phyloP scores from a whole-genome alignment of 1,140 invertebrate species.

The Drosophila ambigua region DNA sequence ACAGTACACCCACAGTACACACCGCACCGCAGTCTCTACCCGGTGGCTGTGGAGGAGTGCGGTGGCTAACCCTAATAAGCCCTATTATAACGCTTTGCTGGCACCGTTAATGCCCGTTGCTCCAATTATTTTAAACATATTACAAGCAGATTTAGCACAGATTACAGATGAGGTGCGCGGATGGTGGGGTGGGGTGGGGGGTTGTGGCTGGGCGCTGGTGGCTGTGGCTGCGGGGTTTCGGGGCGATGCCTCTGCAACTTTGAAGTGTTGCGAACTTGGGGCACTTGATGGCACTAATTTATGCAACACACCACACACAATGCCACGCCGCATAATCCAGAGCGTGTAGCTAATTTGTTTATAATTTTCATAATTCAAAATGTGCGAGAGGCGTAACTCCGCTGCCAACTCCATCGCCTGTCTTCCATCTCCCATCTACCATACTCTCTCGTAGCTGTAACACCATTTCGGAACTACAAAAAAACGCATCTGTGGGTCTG shows the following conservation, averaged over 20 bases:
- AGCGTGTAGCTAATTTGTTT: constrained; percentile 73
- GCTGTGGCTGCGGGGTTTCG: constrained; percentile 1
- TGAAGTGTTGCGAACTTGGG: constrained; percentile 50
- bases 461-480: constrained; percentile 35
- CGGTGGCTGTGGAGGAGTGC: too few species aligned
- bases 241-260: constrained; percentile 27
- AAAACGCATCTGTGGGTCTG: constrained; percentile 18
- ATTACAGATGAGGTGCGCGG: constrained; percentile 55
- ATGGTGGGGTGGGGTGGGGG: neutral
- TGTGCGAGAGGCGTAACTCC: constrained; percentile 69
- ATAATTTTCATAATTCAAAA: constrained; percentile 79
- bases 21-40: constrained; percentile 13
- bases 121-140: constrained; percentile 80
- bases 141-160: constrained; percentile 76
- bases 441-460: constrained; percentile 14
- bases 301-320: constrained; percentile 63
- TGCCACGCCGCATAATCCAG: constrained; percentile 68
- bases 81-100: constrained; percentile 63
- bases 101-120: constrained; percentile 67
- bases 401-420: constrained; percentile 22
- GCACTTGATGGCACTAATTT: constrained; percentile 70
- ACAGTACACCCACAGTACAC: neutral
- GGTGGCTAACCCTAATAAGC: constrained; percentile 57
- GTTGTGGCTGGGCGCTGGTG: neutral
- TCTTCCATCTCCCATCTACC: neutral